Conservation (phyloP, 2,888 invertebrate genomes). For the Leucophora obtusa region DNA sequence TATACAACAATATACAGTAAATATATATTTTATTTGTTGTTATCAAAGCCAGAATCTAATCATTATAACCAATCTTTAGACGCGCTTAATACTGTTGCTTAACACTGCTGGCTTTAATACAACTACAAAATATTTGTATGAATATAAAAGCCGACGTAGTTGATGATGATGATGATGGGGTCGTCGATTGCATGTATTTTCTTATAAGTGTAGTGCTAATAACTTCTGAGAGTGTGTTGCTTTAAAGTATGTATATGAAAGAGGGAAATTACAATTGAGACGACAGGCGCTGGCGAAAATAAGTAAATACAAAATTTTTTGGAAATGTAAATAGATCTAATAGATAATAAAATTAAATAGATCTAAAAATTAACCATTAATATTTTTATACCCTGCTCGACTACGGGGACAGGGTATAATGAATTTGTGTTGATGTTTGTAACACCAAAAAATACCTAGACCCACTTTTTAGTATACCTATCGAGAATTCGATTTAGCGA, state of each 20-base stretch:
- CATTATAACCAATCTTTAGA: slow-evolving; percentile 61
- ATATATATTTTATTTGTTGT: slow-evolving; percentile 5
- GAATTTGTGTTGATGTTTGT: too few species aligned
- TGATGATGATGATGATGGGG: slow-evolving; percentile 1
- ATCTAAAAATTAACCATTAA: too few species aligned
- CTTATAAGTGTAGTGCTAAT: not conserved
- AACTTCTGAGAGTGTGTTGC: not conserved
- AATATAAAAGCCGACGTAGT: not conserved
- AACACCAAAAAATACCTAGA: too few species aligned
- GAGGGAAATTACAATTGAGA: not conserved
- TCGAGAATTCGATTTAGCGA: too few species aligned
- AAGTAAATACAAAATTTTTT: too few species aligned
- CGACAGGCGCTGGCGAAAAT: not conserved
- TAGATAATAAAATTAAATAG: too few species aligned
- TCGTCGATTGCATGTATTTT: not conserved
- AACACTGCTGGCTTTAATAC: slow-evolving; percentile 12
- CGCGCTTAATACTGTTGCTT: slow-evolving; percentile 49
- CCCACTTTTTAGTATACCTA: too few species aligned
- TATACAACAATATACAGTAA: slow-evolving; percentile 21
- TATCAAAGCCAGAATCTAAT: slow-evolving; percentile 66
- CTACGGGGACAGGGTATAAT: too few species aligned
- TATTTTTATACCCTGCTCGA: too few species aligned
- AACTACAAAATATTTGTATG: not conserved
- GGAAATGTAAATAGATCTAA: too few species aligned
- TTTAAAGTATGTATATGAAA: not conserved